Base-by-base conservation (phyloP, 2,888 invertebrate genomes). In the Xestia ashworthii region DNA sequence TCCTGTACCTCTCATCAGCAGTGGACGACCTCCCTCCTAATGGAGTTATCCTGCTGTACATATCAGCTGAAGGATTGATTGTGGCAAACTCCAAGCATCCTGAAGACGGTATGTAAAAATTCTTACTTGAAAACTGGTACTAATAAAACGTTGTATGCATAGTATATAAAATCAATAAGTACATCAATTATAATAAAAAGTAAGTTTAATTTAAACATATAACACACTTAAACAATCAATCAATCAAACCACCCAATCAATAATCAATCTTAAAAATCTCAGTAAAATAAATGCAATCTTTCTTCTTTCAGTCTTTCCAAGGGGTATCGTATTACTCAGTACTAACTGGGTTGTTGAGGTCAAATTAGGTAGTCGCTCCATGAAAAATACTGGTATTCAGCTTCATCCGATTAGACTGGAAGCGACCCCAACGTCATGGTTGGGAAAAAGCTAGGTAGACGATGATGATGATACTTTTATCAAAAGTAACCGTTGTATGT, bases 11-110 rank as follows among this genome's bases (percentile, higher is more conserved):
- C 90, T 98, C 98, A 79, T 98, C 98, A 91, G 98, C 99, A 82
- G 99, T 99, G 96, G 99, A 99, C 93, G 99, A 99, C 95, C 97
- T 99, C 88, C 99, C 99, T 16, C 98, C 98, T 6, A 99, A 98
- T 93, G 99, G 99, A 68, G 99, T 98, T 71, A 97, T 99, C 88
- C 97, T 99, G 80, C 97, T 99, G 80, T 99, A 99, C 95, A 97
- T 99, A 86, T 99, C 99, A 41, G 99, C 99, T 46, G 99, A 99
- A 93, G 99, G 99, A 65, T 98, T 98, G 92, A 98, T 98, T 94
- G 98, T 98, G 70, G 98, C 98, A 80, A 97, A 98, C 84, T 73
- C 88, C 3, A 99, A 99, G 95, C 98, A 98, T 94, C 98, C 98
- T 50, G 99, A 99, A 97, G 98, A 99, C 95, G 98, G 99, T 99